Base-by-base conservation (phyloP, 2,113 vertebrate genomes). In the Macaca nemestrina region DNA sequence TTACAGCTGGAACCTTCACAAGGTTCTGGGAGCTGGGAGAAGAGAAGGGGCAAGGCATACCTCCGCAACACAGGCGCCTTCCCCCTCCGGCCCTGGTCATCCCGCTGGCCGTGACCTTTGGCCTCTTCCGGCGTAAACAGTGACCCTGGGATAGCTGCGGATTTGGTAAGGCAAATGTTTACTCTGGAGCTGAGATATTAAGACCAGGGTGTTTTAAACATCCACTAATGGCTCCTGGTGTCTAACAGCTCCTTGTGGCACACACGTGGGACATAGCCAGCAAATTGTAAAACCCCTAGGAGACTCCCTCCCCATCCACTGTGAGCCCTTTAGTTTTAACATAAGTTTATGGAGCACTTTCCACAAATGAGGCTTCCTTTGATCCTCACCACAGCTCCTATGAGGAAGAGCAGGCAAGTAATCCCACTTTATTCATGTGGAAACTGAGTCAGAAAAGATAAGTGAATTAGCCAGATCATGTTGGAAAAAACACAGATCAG, bases 151-250 rank as follows among this genome's bases (percentile, higher is more conserved):
- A 94, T 59, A 81, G 87, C 57, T 89, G 84, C 50, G 45, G 92
- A 90, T 95, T 94, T 89, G 82, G 96, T 96, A 88, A 97, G 75
- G 97, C 94, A 98, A 97, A 86, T 97, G 95, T 98, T 98, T 97
- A 97, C 95, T 72, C 96, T 96, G 91, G 88, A 87, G 78, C 52
- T 64, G 84, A 90, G 82, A 80, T 78, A 92, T 23, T 73, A 70
- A 94, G 76, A 81, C 95, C 81, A 45, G 27, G 64, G 48, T 64
- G 61, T 35, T 86, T 7, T 64, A 94, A 88, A 79, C 81, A 14
- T 89, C 38, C 48, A 59, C 75, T 43, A 10, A 1, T 20, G 68
- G 92, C 84, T 94, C 76, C 94, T 52, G 35, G 55, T 84, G 38
- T 90, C 91, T 87, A 73, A 78, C 16, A 3, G 90, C 57, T 79